phyloP scores from a whole-genome alignment of 2,888 invertebrate species.

The Philereme vetulata region DNA sequence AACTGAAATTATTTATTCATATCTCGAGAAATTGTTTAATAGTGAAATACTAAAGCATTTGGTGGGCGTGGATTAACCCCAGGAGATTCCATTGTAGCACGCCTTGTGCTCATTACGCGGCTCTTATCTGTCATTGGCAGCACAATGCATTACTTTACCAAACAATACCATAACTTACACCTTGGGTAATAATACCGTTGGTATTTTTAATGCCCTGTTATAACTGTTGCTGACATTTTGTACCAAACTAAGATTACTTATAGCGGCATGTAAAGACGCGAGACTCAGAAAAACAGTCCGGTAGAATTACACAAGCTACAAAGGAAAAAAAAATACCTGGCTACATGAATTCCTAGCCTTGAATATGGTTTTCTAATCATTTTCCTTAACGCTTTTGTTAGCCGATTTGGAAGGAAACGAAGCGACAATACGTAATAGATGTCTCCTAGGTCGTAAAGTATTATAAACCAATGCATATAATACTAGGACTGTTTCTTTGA shows the following conservation, averaged over 20 bases:
- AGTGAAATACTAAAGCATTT: constrained; percentile 37
- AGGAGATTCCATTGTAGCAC: constrained; percentile 63
- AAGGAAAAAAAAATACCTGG: background rate
- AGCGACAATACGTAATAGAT: constrained; percentile 45
- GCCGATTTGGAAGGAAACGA: constrained; percentile 23
- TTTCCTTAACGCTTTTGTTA: constrained; percentile 27
- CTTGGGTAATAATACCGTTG: constrained; percentile 52
- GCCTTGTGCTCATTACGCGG: constrained; percentile 64
- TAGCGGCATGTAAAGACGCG: background rate
- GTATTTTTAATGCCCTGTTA: constrained; percentile 37
- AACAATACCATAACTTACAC: constrained; percentile 67
- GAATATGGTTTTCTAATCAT: constrained; percentile 10
- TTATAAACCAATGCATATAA: constrained; percentile 47
- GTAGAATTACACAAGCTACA: background rate
- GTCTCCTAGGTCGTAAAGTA: constrained; percentile 48
- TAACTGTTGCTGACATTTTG: constrained; percentile 11
- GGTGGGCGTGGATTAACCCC: constrained; percentile 46
- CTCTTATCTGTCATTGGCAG: constrained; percentile 80
- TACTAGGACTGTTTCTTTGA: constrained; percentile 37
- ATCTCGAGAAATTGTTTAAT: constrained; percentile 34
- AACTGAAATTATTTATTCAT: constrained; percentile 15
- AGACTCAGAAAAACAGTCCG: background rate
- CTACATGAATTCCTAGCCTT: constrained; percentile 11
- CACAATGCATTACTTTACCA: constrained; percentile 59
- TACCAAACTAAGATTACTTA: background rate